These are phyloP conservation scores for Liasis olivaceus DNA, from an alignment of 2,797 vertebrate species.

Conservation along the genomic window DNA sequence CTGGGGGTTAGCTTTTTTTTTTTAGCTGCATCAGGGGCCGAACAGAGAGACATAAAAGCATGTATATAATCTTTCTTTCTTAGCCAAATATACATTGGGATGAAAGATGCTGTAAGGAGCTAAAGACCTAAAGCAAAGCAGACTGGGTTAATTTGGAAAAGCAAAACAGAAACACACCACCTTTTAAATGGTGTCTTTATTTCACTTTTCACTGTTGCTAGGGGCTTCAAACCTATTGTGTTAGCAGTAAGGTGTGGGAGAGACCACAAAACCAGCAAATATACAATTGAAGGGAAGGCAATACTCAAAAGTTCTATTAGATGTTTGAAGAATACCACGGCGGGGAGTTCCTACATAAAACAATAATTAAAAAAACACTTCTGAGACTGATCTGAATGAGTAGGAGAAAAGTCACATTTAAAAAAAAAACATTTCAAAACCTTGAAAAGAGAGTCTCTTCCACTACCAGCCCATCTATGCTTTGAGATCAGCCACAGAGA, in stretches of 20 bases:
- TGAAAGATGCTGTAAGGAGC: slow-evolving; percentile 41
- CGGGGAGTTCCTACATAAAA: not conserved
- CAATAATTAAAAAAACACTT: not conserved
- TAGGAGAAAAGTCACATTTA: not conserved
- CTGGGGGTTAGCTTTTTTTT: slow-evolving; percentile 43
- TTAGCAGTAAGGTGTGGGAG: too few species aligned
- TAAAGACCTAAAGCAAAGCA: not conserved
- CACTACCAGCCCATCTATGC: not conserved
- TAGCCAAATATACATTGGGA: slow-evolving; percentile 27
- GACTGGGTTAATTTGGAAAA: slow-evolving; percentile 7
- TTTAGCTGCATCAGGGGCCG: slow-evolving; percentile 32
- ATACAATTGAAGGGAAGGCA: not conserved
- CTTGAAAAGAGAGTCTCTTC: not conserved
- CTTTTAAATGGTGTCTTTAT: slow-evolving; percentile 42
- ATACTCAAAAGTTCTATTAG: not conserved
- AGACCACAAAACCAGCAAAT: not conserved
- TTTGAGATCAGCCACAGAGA: not conserved
- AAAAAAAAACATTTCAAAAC: not conserved
- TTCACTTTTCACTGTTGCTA: not conserved
- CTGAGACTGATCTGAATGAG: not conserved
- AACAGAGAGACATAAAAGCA: slow-evolving; percentile 32
- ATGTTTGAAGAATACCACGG: not conserved
- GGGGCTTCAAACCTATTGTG: not conserved
- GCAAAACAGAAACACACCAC: slow-evolving; percentile 22
- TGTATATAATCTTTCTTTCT: not conserved